Evolutionary conservation across 2,888 invertebrate species (phyloP).

Genomic region (Tetragonisca angustula): DNA sequence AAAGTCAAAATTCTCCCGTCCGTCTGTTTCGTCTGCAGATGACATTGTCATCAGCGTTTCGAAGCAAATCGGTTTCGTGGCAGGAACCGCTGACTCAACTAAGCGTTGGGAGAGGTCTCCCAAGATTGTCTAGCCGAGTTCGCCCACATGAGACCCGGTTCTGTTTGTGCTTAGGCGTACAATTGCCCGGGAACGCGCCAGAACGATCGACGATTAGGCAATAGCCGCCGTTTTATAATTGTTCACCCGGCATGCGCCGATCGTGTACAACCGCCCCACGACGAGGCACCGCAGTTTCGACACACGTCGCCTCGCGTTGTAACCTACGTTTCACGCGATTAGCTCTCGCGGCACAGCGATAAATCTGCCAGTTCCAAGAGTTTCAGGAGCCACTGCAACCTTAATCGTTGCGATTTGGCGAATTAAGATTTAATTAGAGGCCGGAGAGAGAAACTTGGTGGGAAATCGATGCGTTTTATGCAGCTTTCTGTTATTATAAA

Average conservation of each 20-base stretch:
- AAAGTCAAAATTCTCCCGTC: neutral
- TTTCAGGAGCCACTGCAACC: neutral
- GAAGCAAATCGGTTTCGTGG: constrained; percentile 55
- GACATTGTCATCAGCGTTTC: constrained; percentile 29
- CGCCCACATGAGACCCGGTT: constrained; percentile 71
- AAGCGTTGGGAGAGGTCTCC: constrained; percentile 59
- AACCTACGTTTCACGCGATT: constrained; percentile 43
- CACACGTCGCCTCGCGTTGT: constrained; percentile 18
- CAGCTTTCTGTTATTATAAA: no score
- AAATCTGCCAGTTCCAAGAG: constrained; percentile 6
- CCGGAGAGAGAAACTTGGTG: neutral
- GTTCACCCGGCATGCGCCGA: constrained; percentile 56
- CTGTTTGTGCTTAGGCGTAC: constrained; percentile 67
- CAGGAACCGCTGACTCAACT: constrained; percentile 72
- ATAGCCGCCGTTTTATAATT: constrained; percentile 71
- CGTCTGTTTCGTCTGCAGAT: constrained; percentile 5
- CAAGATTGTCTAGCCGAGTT: constrained; percentile 69
- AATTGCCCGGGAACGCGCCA: constrained; percentile 62
- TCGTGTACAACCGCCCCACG: constrained; percentile 39
- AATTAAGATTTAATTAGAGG: constrained; percentile 3
- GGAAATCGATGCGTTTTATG: neutral
- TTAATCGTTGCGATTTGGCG: neutral
- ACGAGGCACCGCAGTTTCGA: constrained; percentile 44
- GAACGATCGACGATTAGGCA: constrained; percentile 67
- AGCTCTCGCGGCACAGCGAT: neutral